Conservation (phyloP, 2,797 vertebrate species). For the Botia kubotai region DNA sequence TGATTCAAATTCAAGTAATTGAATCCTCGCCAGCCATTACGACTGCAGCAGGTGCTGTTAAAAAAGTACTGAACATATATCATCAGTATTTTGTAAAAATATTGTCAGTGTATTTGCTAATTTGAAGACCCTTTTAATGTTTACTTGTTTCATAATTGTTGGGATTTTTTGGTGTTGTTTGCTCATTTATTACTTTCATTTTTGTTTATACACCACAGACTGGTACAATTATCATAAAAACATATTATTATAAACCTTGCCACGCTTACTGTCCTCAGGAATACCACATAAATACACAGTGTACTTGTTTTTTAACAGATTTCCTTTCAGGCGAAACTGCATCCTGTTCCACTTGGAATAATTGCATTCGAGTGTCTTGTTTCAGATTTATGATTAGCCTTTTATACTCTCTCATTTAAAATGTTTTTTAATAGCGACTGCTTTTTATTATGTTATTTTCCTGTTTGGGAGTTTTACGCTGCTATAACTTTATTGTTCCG, state of each 20-base stretch:
- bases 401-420: slow-evolving; percentile 28
- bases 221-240: slow-evolving; percentile 10
- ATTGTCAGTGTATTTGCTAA: not conserved
- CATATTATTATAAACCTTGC: slow-evolving; percentile 15
- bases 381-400: slow-evolving; percentile 23
- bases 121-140: not conserved
- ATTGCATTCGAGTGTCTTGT: slow-evolving; percentile 15
- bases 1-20: not conserved
- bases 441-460: slow-evolving; percentile 6
- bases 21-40: not conserved
- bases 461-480: slow-evolving; percentile 1
- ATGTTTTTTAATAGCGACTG: not conserved
- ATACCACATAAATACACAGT: slow-evolving; percentile 11
- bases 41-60: slow-evolving; percentile 1
- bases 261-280: not conserved
- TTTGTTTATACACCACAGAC: slow-evolving; percentile 4
- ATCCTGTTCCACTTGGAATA: slow-evolving; percentile 24
- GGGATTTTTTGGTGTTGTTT: not conserved
- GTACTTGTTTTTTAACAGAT: not conserved
- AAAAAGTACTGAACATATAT: not conserved
- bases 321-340: slow-evolving; percentile 12
- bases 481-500: not conserved
- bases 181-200: slow-evolving; percentile 5
- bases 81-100: not conserved
- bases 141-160: not conserved